Base-by-base conservation (phyloP, 1,140 invertebrate genomes). In the Eurosta solidaginis region DNA sequence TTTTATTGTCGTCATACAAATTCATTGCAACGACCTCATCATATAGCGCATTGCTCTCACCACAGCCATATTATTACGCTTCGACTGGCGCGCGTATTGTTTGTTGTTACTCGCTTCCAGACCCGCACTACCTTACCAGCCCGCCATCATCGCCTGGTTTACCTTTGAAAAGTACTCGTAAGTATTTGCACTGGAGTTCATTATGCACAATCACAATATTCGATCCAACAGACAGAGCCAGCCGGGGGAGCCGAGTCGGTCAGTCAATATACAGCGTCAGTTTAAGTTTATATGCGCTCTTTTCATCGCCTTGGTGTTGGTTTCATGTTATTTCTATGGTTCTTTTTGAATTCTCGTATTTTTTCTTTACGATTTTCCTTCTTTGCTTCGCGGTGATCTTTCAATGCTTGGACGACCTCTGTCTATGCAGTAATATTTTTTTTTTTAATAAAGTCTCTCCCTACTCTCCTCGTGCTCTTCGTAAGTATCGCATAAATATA, bases 1-100 rank as follows among this genome's bases (percentile, higher is more conserved):
- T 68, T 42, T n/a, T n/a, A n/a, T n/a, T n/a, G n/a, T n/a, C n/a
- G 33, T 68, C 33, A 68, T 40, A 40, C 6, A 68, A n/a, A 68
- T 42, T 22, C 59, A 68, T 68, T 68, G 59, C 59, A 68, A 68
- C 59, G 59, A 68, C 59, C 59, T 68, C 59, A 68, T 40, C 59
- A 42, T 42, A 7, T 9, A 20, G 59, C 33, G 36, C 10, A n/a
- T 42, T 40, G 59, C 33, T 68, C n/a, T n/a, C 59, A n/a, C 20
- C 59, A 40, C 2, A 40, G 59, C 33, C 4, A n/a, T n/a, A 40
- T 29, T 68, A 68, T 29, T 59, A 25, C 7, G n/a, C 54, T 59
- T 59, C 54, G 29, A 7, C 12, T 6, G 54, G 50, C 12, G 50
- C 27, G 50, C 22, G 17, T 54, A 20, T 17, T 36, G 3, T 59